phyloP scores from a whole-genome alignment of 2,797 vertebrate genomes.

The Sciurus carolinensis region DNA sequence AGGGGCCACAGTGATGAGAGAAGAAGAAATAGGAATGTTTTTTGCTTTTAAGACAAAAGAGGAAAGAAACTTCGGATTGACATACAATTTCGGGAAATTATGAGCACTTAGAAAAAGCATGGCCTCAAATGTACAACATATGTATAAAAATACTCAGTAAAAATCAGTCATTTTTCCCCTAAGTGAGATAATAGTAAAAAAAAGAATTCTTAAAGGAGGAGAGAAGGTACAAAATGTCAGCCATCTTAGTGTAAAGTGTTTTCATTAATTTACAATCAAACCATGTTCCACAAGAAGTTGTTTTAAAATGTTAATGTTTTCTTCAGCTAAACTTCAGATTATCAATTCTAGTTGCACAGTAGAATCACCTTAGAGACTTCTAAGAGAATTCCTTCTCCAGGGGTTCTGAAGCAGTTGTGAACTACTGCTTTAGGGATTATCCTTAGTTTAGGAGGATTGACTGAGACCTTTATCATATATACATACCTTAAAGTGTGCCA shows the following conservation, averaged over 20 bases:
- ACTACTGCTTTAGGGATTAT: background rate
- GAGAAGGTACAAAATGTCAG: background rate
- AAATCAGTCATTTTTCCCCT: background rate
- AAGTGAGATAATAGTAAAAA: constrained; percentile 28
- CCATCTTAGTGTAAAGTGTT: background rate
- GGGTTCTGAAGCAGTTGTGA: constrained; percentile 17
- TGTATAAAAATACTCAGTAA: constrained; percentile 31
- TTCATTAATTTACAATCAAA: constrained; percentile 51
- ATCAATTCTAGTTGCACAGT: background rate
- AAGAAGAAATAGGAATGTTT: background rate
- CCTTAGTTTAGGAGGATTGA: background rate
- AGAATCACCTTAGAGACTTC: background rate
- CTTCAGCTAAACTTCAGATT: background rate
- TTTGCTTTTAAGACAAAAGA: constrained; percentile 52
- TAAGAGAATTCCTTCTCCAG: background rate
- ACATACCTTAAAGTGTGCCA: constrained; percentile 5
- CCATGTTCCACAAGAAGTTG: background rate
- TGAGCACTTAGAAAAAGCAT: constrained; percentile 14
- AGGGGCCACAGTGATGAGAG: background rate
- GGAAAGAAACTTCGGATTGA: background rate
- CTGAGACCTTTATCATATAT: background rate
- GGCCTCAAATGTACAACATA: constrained; percentile 3
- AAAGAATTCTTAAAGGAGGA: constrained; percentile 46
- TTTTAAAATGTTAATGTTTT: constrained; percentile 25
- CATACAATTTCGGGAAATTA: constrained; percentile 37